Evolutionary conservation across 2,888 invertebrate genomes (phyloP).

Genomic region (Acleris holmiana): DNA sequence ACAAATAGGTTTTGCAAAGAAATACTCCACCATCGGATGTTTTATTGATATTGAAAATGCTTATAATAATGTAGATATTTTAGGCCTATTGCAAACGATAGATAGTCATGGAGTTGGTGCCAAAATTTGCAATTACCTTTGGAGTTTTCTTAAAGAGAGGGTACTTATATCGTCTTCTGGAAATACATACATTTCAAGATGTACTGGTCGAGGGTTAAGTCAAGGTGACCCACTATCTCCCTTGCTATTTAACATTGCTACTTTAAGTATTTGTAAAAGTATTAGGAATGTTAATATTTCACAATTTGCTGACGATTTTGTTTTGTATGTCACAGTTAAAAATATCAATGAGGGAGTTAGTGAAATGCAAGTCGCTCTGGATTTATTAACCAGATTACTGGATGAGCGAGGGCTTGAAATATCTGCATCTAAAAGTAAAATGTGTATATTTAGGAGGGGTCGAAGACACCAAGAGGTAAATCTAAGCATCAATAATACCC

Average conservation of each 20-base stretch:
- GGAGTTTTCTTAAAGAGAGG: conserved; percentile 38
- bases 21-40: conserved; percentile 28
- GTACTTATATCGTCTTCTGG: conserved; percentile 6
- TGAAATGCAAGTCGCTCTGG: conserved; percentile 24
- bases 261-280: conserved; percentile 30
- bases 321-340: conserved; percentile 38
- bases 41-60: conserved; percentile 19
- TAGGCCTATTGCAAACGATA: conserved; percentile 17
- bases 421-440: conserved; percentile 37
- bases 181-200: not conserved
- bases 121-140: conserved; percentile 41
- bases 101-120: conserved; percentile 37
- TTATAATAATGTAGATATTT: conserved; percentile 36
- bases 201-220: conserved; percentile 37
- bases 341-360: conserved; percentile 8
- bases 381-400: conserved; percentile 18
- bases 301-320: conserved; percentile 46
- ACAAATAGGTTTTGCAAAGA: conserved; percentile 32
- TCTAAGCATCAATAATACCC: conserved; percentile 18
- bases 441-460: conserved; percentile 39
- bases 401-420: conserved; percentile 36
- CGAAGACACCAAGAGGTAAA: not conserved
- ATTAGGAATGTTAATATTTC: conserved; percentile 31
- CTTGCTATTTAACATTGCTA: no score
- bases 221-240: conserved; percentile 46